Evolutionary conservation across 2,888 invertebrate genomes (phyloP), one percentile per base, ranked within the genome.

Genomic region (Limenitis camilla): DNA sequence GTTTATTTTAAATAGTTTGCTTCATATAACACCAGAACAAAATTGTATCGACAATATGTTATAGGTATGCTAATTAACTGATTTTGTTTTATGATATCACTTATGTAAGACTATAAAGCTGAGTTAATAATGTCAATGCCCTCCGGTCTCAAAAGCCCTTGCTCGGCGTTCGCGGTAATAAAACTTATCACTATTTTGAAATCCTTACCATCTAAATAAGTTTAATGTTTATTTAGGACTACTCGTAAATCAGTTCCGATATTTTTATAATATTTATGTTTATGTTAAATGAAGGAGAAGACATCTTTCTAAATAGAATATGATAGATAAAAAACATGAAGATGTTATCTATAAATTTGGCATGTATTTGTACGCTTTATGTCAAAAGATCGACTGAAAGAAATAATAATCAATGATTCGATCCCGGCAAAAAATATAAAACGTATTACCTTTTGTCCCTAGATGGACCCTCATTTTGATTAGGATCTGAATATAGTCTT

Each of bases 181-280:
- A 49, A 55, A 55, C 39, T 53, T 39, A 52, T 39, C 55, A 52
- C 46, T 31, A 55, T 52, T 55, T 49, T 41, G 38, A 49, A 52
- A 46, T 49, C 49, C 49, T 39, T 45, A 46, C 39, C 49, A 41
- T 49, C 35, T 10, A 9, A 48, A 39, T 52, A 46, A 45, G 40
- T 45, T 42, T 45, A 51, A 46, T 60, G 56, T 62, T 63, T 63
- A 60, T 62, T 61, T 61, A 61, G 53, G 58, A 59, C 44, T 46
- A 49, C 53, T 61, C 52, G 49, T 63, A 53, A 60, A 59, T 61
- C 58, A 55, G 39, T 42, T 45, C 47, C 45, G 59, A 51, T 61
- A 56, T 61, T 61, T 58, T 60, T 61, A 61, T 55, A 54, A 56
- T 55, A 58, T 61, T 60, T 58, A 58, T 56, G 53, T 53, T 47